Base-by-base conservation (phyloP, 92 coral and sea anemone genomes). In the Galaxea fascicularis region DNA sequence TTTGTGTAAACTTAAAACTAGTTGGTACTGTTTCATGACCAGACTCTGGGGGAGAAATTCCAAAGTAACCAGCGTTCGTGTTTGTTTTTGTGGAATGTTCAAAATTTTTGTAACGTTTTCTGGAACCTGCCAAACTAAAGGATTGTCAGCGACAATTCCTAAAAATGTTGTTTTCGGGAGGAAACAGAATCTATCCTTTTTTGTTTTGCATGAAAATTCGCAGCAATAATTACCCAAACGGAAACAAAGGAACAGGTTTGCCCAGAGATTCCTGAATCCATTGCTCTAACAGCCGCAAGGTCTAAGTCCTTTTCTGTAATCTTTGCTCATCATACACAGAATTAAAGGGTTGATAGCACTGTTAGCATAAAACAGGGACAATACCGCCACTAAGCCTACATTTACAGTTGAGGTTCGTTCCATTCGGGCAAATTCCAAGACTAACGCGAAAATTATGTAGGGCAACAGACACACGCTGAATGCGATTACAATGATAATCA, bases 281-380 rank as follows among this genome's bases (percentile, higher is more conserved):
- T 73, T 14, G 31, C 52, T 51, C 85, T 83, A 89, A 65, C 93
- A 90, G 18, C 93, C 93, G 73, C 98, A 94, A 10, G 98, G 98
- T 35, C 94, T 73, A 10, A 94, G 70, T 9, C 95, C 98, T 60
- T 85, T 92, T 54, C 98, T 83, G 67, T 94, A 97, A 71, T 97
- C 99, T 73, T 97, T 97, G 88, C 99, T 97, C 99, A 97, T 97
- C 10, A 93, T 92, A 54, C 98, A 93, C 63, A 97, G 80, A 85
- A 97, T 95, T 65, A 97, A 66, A 0, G 99, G 99, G 69, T 97
- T 95, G 31, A 97, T 90, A 11, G 99, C 99, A 47, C 98, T 95
- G 82, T 97, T 95, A 39, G 96, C 81, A 77, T 92, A 97, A 21
- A 97, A 79, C 29, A 94, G 67, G 22, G 99, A 94, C 70, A 97